Evolutionary conservation across 2,113 vertebrate species (phyloP), one percentile per base, ranked within the genome.

Genomic region (Globicephala melas): DNA sequence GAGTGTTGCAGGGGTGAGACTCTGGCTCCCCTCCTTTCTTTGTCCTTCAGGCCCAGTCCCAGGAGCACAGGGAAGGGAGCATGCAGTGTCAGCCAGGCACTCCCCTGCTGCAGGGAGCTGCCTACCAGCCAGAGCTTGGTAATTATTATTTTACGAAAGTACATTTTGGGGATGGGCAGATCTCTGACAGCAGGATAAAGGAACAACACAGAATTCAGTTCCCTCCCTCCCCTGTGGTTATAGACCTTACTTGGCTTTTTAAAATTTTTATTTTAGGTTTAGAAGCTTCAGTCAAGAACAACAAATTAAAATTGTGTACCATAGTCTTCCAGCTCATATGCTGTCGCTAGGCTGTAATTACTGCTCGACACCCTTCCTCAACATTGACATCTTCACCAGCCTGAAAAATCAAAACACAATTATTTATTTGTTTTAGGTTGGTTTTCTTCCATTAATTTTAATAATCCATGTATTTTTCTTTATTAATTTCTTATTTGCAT

Each of bases 221-320:
- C 25, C 4, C 41, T 73, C 18, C n/a, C 58, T 63, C 60, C 89
- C 28, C 93, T 91, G 20, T 36, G 86, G 85, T 98, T 95, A 82
- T 85, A 95, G 97, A 94, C 71, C 95, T 87, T 71, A 5, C 10
- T 97, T 96, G 14, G 26, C 93, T 98, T 67, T 65, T 53, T 17
- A 3, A 80, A 8, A 71, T 18, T 94, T 94, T 17, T 77, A 79
- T 95, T 97, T 98, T 95, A 98, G 92, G 55, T 97, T 94, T 63
- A 87, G 93, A 96, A 97, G n/a, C 15, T 96, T 65, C 79, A 93
- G 41, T 95, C 17, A 89, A 94, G 97, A 97, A 73, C 67, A 3
- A 53, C 36, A 96, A 97, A 97, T 98, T 96, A 91, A 92, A 31
- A 31, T 38, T 36, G 82, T 94, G 53, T 47, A 47, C n/a, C 73